These are phyloP conservation scores for Triplophysa bombifrons DNA, from an alignment of 2,797 vertebrate genomes.

Conservation along the genomic window DNA sequence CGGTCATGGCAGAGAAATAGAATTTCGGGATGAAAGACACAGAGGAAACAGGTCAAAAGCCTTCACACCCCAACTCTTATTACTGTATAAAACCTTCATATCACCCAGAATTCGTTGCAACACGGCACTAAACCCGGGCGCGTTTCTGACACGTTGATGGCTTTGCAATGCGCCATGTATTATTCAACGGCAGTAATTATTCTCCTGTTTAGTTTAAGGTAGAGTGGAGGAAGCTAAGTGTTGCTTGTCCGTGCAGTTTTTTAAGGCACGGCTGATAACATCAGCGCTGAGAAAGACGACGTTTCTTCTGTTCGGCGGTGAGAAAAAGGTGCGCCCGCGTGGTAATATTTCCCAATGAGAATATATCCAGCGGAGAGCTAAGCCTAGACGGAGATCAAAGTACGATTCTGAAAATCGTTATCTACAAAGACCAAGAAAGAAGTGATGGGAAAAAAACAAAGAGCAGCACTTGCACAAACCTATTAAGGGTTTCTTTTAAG, in stretches of 20 bases:
- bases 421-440: slow-evolving; percentile 44
- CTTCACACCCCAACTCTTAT: slow-evolving; percentile 40
- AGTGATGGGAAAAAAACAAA: slow-evolving; percentile 20
- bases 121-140: slow-evolving; percentile 35
- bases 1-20: slow-evolving; percentile 3
- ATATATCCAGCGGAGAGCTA: slow-evolving; percentile 47
- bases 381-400: slow-evolving; percentile 58
- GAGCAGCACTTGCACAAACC: slow-evolving; percentile 7
- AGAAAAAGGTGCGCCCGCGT: slow-evolving; percentile 23
- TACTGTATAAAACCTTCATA: slow-evolving; percentile 44
- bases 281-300: slow-evolving; percentile 6
- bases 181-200: slow-evolving; percentile 52
- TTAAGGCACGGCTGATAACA: slow-evolving; percentile 18
- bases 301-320: not conserved
- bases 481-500: slow-evolving; percentile 30
- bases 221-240: slow-evolving; percentile 32
- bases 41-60: slow-evolving; percentile 24
- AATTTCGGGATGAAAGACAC: slow-evolving; percentile 34
- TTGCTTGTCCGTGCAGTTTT: slow-evolving; percentile 44
- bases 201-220: slow-evolving; percentile 43
- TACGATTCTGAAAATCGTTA: slow-evolving; percentile 51
- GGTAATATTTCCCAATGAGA: slow-evolving; percentile 40
- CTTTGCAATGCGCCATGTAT: slow-evolving; percentile 44
- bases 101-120: slow-evolving; percentile 26
- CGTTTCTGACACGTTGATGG: slow-evolving; percentile 47